Conservation (phyloP, 2,797 vertebrate species). For the Chrosomus eos region DNA sequence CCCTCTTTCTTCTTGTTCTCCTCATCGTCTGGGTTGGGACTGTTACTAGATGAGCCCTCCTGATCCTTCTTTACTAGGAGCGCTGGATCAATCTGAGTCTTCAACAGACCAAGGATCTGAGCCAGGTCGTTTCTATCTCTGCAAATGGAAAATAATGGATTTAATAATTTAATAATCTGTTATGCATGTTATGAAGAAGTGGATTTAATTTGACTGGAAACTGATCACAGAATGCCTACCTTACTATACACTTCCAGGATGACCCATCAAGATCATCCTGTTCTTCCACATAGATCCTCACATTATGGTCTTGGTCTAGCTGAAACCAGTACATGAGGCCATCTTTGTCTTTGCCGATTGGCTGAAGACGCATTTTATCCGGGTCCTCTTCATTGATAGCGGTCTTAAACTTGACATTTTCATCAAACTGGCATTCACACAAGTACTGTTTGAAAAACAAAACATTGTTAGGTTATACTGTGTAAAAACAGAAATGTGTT, state of each 20-base stretch:
- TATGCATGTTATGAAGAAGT: background rate
- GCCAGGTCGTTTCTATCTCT: slow-evolving; percentile 93
- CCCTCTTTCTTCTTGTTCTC: slow-evolving; percentile 63
- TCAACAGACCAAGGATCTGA: slow-evolving; percentile 90
- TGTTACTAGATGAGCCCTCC: slow-evolving; percentile 77
- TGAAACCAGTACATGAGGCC: slow-evolving; percentile 99
- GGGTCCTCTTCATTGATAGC: slow-evolving; percentile 97
- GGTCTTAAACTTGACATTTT: slow-evolving; percentile 97
- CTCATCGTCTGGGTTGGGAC: slow-evolving; percentile 77
- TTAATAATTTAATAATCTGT: too few relatives aligned
- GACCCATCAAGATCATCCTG: slow-evolving; percentile 95
- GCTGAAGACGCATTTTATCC: slow-evolving; percentile 95
- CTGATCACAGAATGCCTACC: slow-evolving; percentile 70
- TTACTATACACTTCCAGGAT: slow-evolving; percentile 96
- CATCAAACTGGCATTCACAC: slow-evolving; percentile 98
- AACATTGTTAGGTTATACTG: background rate
- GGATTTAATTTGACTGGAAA: background rate
- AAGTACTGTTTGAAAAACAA: slow-evolving; percentile 84
- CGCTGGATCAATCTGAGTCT: slow-evolving; percentile 95
- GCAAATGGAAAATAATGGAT: slow-evolving; percentile 51
- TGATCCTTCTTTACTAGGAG: slow-evolving; percentile 83
- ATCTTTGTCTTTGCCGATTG: slow-evolving; percentile 94
- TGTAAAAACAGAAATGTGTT: background rate
- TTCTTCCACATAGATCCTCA: slow-evolving; percentile 94
- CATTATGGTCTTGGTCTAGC: slow-evolving; percentile 93